Percentiles rank a stretch among this genome's conserved stretches.
Conservation (phyloP, 2,888 invertebrate genomes). For the Fragum whitleyi region DNA sequence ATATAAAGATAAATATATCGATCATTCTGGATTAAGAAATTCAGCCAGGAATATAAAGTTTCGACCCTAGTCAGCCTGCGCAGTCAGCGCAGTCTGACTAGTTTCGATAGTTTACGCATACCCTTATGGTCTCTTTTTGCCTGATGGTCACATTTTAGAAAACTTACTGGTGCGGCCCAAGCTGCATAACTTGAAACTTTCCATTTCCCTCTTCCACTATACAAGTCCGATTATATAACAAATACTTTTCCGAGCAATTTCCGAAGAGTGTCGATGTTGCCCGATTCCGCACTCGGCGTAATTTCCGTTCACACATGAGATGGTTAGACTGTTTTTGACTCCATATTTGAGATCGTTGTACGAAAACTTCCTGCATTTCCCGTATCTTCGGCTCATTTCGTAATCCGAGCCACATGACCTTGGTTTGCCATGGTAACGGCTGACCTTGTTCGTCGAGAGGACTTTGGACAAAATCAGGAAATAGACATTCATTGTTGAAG, state of each 20-base stretch:
- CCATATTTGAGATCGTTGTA: conserved; percentile 72
- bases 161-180: conserved; percentile 56
- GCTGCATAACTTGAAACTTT: conserved; percentile 75
- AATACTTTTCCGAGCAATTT: conserved; percentile 68
- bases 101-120: too few species aligned
- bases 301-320: conserved; percentile 70
- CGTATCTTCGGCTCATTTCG: conserved; percentile 73
- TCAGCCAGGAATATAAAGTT: too few species aligned
- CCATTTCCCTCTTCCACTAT: conserved; percentile 67
- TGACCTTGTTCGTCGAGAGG: conserved; percentile 66
- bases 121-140: too few species aligned
- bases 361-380: conserved; percentile 75
- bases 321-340: conserved; percentile 70
- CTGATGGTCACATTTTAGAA: too few species aligned
- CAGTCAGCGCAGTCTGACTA: too few species aligned
- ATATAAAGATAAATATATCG: too few species aligned
- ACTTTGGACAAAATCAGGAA: conserved; percentile 77
- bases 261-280: conserved; percentile 64
- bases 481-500: conserved; percentile 64
- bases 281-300: conserved; percentile 56
- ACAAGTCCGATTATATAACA: conserved; percentile 77
- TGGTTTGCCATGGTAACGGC: conserved; percentile 76
- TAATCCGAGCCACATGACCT: conserved; percentile 76
- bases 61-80: too few species aligned
- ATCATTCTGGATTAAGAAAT: too few species aligned